Evolutionary conservation across 2,888 invertebrate species (phyloP).

Genomic region (Allophyes oxyacanthae): DNA sequence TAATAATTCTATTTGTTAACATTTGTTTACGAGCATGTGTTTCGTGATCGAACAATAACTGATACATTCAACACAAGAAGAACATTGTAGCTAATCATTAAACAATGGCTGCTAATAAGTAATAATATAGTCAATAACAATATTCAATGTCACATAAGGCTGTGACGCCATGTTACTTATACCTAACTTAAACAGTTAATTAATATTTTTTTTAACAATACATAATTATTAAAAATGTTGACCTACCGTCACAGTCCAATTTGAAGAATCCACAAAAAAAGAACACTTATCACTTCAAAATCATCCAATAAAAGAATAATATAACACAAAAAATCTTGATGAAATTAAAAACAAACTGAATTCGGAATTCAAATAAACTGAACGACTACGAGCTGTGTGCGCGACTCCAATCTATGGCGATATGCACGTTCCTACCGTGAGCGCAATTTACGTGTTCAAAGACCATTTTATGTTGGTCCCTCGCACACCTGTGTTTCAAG

Average conservation of each 20-base stretch:
- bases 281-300: slow-evolving; percentile 43
- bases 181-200: too few species aligned
- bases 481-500: slow-evolving; percentile 46
- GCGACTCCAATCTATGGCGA: slow-evolving; percentile 76
- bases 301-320: slow-evolving; percentile 38
- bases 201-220: neutral
- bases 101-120: slow-evolving; percentile 18
- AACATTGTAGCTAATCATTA: slow-evolving; percentile 13
- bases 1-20: too few species aligned
- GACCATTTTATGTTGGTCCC: slow-evolving; percentile 68
- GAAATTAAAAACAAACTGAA: slow-evolving; percentile 48
- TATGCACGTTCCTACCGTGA: slow-evolving; percentile 71
- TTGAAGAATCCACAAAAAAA: slow-evolving; percentile 41
- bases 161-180: too few species aligned
- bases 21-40: slow-evolving; percentile 11
- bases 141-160: neutral
- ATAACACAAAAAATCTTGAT: slow-evolving; percentile 28
- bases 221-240: slow-evolving; percentile 10
- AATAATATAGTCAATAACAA: slow-evolving; percentile 12
- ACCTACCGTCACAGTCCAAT: slow-evolving; percentile 53
- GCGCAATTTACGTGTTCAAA: slow-evolving; percentile 73
- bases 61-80: slow-evolving; percentile 26
- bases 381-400: slow-evolving; percentile 70
- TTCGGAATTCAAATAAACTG: slow-evolving; percentile 56
- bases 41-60: slow-evolving; percentile 27